Base-by-base conservation (phyloP, 2,113 vertebrate genomes). In the Campylomormyrus tamandua region DNA sequence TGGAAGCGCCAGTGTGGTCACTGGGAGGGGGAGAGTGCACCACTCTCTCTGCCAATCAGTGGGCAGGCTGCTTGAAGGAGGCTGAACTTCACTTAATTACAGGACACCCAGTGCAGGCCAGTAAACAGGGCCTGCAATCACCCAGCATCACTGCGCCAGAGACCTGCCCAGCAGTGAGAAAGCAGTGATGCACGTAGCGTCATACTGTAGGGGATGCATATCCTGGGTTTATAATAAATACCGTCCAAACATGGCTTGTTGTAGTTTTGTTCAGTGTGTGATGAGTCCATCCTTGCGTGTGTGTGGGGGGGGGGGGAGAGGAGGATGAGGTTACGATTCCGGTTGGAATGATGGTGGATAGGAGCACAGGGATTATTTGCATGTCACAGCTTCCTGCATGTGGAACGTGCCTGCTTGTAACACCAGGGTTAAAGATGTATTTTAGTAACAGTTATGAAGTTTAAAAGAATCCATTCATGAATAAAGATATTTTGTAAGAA, bases 371-470 rank as follows among this genome's bases (percentile, higher is more conserved):
- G 50, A 92, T 92, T 89, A 93, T 94, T 93, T 96, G 95, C 96
- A 96, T 96, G 96, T 94, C 93, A 92, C 93, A 92, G 92, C 92
- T 93, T 93, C 94, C 94, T 96, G 95, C 96, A 96, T 97, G 96
- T 95, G 93, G 94, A 96, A 96, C 94, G 94, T 95, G 94, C 95
- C 95, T 95, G 95, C 92, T 93, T 93, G 90, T 91, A 45, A 88
- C 87, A 87, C 10, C 77, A n/a, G 87, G 87, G 90, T 90, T 58
- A 92, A 92, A 94, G 92, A 94, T 95, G 95, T 96, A 96, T 96
- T 96, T 96, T 96, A 95, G 93, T 96, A 95, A 94, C 94, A 94
- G 95, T 95, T 94, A 96, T 92, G 89, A 93, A 92, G 89, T 93
- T 66, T 70, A 70, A 70, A 31, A 31, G n/a, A 70, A 70, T 93